Conservation (phyloP, 2,113 vertebrate genomes). For the Rhipidura dahli region DNA sequence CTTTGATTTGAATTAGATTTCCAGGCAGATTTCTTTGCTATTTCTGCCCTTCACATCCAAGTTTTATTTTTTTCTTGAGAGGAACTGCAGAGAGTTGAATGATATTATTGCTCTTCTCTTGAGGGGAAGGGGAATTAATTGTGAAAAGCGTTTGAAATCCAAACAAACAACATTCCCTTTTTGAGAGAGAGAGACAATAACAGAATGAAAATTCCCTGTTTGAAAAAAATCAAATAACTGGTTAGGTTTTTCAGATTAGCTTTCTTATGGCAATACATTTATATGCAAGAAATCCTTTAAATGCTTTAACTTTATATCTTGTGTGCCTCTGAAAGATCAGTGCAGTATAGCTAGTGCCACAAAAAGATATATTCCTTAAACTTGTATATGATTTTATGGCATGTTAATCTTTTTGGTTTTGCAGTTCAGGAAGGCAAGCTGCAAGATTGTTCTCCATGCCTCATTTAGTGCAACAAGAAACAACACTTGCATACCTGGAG, state of each 20-base stretch:
- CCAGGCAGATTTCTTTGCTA: background rate
- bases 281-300: background rate
- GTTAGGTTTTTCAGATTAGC: background rate
- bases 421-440: constrained; percentile 88
- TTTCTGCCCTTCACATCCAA: background rate
- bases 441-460: constrained; percentile 91
- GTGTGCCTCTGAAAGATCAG: background rate
- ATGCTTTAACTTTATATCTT: background rate
- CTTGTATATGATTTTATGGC: background rate
- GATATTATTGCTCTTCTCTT: background rate
- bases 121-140: background rate
- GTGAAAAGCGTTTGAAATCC: background rate
- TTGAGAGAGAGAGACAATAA: background rate
- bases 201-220: background rate
- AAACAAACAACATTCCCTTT: background rate
- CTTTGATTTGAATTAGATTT: background rate
- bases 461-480: constrained; percentile 91
- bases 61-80: background rate
- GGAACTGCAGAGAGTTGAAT: background rate
- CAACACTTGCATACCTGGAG: constrained; percentile 94
- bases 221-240: background rate
- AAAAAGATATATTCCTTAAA: background rate
- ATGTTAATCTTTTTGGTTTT: background rate
- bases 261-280: background rate
- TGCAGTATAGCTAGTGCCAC: background rate